Evolutionary conservation across 2,113 vertebrate genomes (phyloP), one percentile per base, ranked within the genome.

Genomic region (Mola mola): DNA sequence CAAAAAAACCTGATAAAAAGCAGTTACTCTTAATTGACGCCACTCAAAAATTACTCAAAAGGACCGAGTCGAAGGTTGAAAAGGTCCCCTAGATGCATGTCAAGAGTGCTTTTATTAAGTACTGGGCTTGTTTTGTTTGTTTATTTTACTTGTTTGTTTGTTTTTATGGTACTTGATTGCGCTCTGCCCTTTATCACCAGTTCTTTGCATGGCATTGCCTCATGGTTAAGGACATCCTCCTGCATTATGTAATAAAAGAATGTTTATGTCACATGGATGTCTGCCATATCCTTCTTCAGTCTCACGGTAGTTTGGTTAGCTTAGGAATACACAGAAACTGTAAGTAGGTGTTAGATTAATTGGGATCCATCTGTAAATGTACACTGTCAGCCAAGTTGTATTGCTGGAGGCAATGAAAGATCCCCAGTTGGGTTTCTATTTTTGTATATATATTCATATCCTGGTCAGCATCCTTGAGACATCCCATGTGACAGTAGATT

Each of bases 381-480:
- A 48, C 51, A 19, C 38, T 40, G 37, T 34, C 53, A 68, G 11
- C 37, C 2, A 5, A 13, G 1, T 12, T 28, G 22, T 44, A 40
- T 66, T 29, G 43, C 67, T 57, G 9, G 13, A 78, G 69, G 52
- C 78, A 33, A 56, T 56, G 15, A 46, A 41, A 48, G 53, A 38
- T 44, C 47, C 51, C 63, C 43, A 29, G 47, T 13, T 63, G 53
- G 25, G 5, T 20, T 41, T 50, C 43, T 17, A 16, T 37, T 38
- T 66, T 83, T 66, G n/a, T n/a, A 67, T 78, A 82, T 81, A 66
- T 70, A 75, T 66, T 83, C 33, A 58, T 40, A 71, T 73, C 41
- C 68, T 74, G 71, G 65, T 72, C 64, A 79, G 47, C 42, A 47
- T 83, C 53, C 43, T 11, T 65, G 65, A 71, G 61, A 68, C 58